Evolutionary conservation across 2,888 invertebrate genomes (phyloP), one percentile per base, ranked within the genome.

Genomic region (Flexamia atlantica): DNA sequence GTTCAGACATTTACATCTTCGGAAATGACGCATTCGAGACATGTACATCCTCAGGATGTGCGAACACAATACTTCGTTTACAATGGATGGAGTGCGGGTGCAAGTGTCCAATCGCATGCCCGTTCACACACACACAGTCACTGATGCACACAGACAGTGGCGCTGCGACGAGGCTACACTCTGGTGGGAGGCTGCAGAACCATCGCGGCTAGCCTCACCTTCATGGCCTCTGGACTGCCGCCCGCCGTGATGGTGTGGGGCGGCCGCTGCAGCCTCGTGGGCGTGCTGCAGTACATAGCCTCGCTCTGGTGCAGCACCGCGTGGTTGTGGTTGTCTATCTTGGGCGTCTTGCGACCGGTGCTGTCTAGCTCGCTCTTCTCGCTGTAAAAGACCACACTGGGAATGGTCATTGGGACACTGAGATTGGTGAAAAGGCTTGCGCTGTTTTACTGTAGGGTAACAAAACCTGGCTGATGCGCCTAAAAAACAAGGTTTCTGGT

Each of bases 131-230:
- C 42, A 32, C 17, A 23, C 23, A 32, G 36, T 40, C 72, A 40
- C 25, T 40, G 74, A 36, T 32, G 32, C 20, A 68, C 64, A 64
- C 23, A 68, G 36, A 40, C 36, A 12, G 42, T 32, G 14, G 81
- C 2, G 76, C 60, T 60, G 80, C 68, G 82, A 30, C 90, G 53
- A 5, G 90, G 90, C 92, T 92, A 93, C 90, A 95, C 96, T 92
- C 95, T 95, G 92, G 96, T 96, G 91, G 97, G 96, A 89, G 96
- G 95, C 92, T 96, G 96, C 91, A 96, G 93, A 92, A 96, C 95
- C 92, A 96, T 95, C 90, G 97, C 96, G 89, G 96, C 96, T 91
- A 96, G 95, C 92, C 96, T 96, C 92, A 97, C 96, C 94, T 96
- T 96, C 93, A 95, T 95, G 91, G 95, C 95, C 92, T 93, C 96